These are phyloP conservation scores for Diaperis boleti DNA, from an alignment of 2,888 invertebrate genomes.

Conservation along the genomic window DNA sequence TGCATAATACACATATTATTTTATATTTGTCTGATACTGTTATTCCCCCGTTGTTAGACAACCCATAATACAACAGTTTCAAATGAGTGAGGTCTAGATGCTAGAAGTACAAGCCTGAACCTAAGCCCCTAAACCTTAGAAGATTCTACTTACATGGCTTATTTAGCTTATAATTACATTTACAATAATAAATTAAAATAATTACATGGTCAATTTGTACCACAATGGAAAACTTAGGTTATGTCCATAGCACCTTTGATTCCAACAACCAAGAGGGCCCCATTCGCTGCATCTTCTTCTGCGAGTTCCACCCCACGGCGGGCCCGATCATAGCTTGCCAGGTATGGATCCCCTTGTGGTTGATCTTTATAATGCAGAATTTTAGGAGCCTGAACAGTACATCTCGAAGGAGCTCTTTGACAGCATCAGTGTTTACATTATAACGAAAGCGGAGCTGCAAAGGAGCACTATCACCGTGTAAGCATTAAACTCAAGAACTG, in stretches of 20 bases:
- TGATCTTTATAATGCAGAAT: conserved; percentile 38
- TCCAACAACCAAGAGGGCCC: conserved; percentile 79
- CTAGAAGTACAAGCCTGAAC: too few relatives aligned
- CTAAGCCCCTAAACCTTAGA: too few relatives aligned
- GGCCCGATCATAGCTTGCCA: conserved; percentile 89
- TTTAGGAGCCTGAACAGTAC: conserved; percentile 88
- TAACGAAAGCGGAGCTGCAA: conserved; percentile 93
- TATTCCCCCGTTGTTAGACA: too few relatives aligned
- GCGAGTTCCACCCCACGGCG: conserved; percentile 81
- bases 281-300: conserved; percentile 85
- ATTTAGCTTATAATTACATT: too few relatives aligned
- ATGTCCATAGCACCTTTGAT: conserved; percentile 58
- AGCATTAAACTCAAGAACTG: conserved; percentile 59
- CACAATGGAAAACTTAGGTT: neutral
- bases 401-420: conserved; percentile 95
- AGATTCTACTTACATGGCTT: too few relatives aligned
- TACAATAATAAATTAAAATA: too few relatives aligned
- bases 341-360: conserved; percentile 69
- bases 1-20: too few relatives aligned
- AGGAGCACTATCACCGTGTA: conserved; percentile 92
- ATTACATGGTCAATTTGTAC: too few relatives aligned
- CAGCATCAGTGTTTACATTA: conserved; percentile 93
- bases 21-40: too few relatives aligned
- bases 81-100: too few relatives aligned
- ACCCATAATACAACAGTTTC: too few relatives aligned